Evolutionary conservation across 2,888 invertebrate species (phyloP), one percentile per base, ranked within the genome.

Genomic region (Amphimallon solstitiale): DNA sequence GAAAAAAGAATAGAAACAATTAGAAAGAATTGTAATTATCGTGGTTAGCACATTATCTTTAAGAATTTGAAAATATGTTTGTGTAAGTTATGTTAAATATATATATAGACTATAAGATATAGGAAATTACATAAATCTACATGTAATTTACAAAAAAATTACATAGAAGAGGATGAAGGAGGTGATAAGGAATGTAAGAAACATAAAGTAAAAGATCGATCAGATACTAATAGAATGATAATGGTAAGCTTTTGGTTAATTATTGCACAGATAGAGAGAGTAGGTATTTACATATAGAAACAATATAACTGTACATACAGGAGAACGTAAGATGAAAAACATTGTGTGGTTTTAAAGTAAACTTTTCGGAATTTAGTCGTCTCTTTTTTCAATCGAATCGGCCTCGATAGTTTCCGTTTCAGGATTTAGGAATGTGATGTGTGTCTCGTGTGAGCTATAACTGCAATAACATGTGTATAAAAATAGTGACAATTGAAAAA

Each of bases 251-350:
- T 9, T 5, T 5, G 2, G 29, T 29, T 29, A 29, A 29, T 29
- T 29, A 29, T 56, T 40, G 21, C 23, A 56, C 9, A 35, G 17
- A 17, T 34, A 51, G 38, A 38, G 29, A 29, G 3, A 29, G 29
- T 29, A 29, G 29, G 29, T 54, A 38, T 40, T 38, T 21, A 54
- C n/a, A 38, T 14, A 46, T 10, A 23, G 5, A 56, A 23, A 23
- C 23, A 43, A 38, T 51, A n/a, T n/a, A 51, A 51, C 14, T 65
- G 59, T 61, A 81, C 81, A 72, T 81, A 81, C 81, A 76, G 81
- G 79, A 68, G 75, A 75, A 73, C 81, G 76, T 69, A 82, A 73
- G 73, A 73, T 76, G 77, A 81, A 81, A 71, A 71, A 72, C 75
- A 75, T 75, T 63, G 21, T 69, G 69, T 67, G n/a, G 48, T 63